Conservation (phyloP, 1,140 invertebrate genomes). For the Saxidomus purpurata region DNA sequence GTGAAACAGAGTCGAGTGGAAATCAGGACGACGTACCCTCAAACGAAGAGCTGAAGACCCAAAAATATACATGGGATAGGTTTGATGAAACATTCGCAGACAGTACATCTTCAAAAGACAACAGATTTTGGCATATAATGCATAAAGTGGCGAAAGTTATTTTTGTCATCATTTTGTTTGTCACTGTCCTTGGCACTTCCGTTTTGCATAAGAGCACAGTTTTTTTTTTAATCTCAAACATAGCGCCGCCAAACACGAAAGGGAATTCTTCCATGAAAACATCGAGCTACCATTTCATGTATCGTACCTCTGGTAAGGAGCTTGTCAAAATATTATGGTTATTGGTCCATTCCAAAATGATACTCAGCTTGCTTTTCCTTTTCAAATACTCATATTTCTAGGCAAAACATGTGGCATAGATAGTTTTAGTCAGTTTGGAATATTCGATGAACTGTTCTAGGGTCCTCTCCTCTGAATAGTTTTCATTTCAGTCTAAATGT, state of each 20-base stretch:
- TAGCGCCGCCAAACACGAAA: background rate
- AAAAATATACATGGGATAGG: background rate
- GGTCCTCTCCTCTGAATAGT: too few species aligned
- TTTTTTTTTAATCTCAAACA: background rate
- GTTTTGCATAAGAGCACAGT: background rate
- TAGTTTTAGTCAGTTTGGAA: too few species aligned
- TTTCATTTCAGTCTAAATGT: too few species aligned
- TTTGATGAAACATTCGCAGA: background rate
- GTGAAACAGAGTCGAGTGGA: background rate
- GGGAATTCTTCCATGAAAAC: background rate
- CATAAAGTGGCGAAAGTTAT: slow-evolving; percentile 3
- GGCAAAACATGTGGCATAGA: too few species aligned
- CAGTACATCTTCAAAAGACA: background rate
- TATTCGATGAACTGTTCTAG: too few species aligned
- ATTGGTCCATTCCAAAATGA: too few species aligned
- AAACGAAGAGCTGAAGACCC: background rate
- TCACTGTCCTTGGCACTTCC: background rate
- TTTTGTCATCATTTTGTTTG: background rate
- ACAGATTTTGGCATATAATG: background rate
- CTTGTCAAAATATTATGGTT: too few species aligned
- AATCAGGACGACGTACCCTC: background rate
- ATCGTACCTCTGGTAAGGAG: background rate
- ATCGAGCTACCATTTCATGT: background rate
- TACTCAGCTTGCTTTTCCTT: too few species aligned
- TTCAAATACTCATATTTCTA: too few species aligned